phyloP scores from a whole-genome alignment of 2,113 vertebrate genomes.

The Sinosuthora webbiana region DNA sequence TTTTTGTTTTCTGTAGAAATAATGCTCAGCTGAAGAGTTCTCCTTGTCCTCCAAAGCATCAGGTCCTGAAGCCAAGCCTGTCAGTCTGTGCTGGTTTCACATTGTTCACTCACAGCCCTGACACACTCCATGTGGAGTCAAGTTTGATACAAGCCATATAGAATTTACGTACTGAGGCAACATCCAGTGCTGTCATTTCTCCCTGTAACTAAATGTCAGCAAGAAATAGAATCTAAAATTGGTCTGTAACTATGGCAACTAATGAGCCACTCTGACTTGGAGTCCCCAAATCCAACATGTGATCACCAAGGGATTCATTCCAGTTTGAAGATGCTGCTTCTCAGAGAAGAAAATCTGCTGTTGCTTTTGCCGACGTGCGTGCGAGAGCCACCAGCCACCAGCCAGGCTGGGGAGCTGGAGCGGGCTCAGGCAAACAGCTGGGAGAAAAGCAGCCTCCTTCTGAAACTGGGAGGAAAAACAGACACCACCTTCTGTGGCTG shows the following conservation, averaged over 20 bases:
- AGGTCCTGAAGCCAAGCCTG: neutral
- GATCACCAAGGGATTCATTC: constrained; percentile 31
- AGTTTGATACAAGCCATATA: constrained; percentile 4
- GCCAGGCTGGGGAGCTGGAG: neutral
- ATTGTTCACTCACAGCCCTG: neutral
- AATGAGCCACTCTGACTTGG: constrained; percentile 44
- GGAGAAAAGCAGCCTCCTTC: neutral
- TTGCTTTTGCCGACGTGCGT: neutral
- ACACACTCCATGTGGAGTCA: neutral
- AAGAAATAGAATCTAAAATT: constrained; percentile 57
- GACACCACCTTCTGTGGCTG: neutral
- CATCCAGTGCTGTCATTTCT: constrained; percentile 33
- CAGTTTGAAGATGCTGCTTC: constrained; percentile 23
- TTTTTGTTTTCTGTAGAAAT: neutral
- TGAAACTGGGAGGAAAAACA: neutral
- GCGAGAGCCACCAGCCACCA: neutral
- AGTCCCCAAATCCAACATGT: constrained; percentile 22
- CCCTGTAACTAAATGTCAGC: constrained; percentile 46
- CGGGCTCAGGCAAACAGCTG: neutral
- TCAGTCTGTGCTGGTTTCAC: neutral
- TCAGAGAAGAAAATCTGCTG: constrained; percentile 9
- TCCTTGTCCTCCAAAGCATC: neutral
- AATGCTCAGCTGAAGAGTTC: neutral
- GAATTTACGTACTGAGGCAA: constrained; percentile 29
- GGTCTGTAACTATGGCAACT: constrained; percentile 51